Evolutionary conservation across 2,113 vertebrate genomes (phyloP).

Genomic region (Tachysurus fulvidraco): DNA sequence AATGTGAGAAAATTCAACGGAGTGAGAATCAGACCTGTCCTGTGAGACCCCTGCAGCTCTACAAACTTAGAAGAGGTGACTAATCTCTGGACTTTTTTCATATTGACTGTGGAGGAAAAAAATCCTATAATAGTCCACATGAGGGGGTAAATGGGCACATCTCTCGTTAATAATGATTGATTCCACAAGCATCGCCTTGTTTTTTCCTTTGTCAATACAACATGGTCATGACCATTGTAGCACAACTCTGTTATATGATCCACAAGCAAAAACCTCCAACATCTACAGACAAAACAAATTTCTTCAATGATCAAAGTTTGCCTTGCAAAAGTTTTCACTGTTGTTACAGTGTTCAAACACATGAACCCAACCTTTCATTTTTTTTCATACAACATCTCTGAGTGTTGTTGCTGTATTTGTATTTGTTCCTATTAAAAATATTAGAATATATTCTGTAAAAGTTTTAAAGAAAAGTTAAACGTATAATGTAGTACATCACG

Average conservation of each 20-base stretch:
- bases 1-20: neutral
- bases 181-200: neutral
- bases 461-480: neutral
- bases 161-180: neutral
- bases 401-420: no score
- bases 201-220: neutral
- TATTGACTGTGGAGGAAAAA: neutral
- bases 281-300: neutral
- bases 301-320: neutral
- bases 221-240: neutral
- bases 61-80: neutral
- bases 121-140: neutral
- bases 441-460: neutral
- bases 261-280: neutral
- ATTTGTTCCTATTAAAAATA: neutral
- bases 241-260: neutral
- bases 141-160: neutral
- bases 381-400: no score
- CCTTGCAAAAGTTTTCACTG: neutral
- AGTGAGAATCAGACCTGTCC: neutral
- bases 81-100: neutral
- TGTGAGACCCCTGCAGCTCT: neutral
- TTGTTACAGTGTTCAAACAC: neutral
- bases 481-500: neutral
- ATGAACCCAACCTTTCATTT: no score